Percentiles rank a stretch among this genome's conserved stretches.
These are phyloP conservation scores for Neoascia interrupta DNA, from an alignment of 2,888 invertebrate species.

Conservation along the genomic window DNA sequence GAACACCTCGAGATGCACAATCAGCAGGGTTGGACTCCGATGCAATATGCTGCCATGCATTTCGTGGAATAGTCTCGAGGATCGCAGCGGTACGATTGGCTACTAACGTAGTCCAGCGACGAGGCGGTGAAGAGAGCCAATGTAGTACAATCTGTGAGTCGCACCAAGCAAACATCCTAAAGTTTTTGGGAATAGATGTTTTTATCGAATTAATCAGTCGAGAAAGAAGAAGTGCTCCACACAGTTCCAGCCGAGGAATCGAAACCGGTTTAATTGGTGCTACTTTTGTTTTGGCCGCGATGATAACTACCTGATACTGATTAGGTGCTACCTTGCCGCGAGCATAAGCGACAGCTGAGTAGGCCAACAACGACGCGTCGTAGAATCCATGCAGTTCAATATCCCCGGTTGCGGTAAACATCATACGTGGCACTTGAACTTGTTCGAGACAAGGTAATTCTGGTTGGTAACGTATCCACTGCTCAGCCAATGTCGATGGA, in stretches of 20 bases:
- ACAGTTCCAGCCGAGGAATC: constrained; percentile 33
- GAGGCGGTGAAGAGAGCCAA: too few species aligned
- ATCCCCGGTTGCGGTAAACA: not conserved
- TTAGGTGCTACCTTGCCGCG: not conserved
- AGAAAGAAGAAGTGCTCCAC: constrained; percentile 12
- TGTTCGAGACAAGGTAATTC: not conserved
- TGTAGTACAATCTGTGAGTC: too few species aligned
- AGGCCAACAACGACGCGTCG: constrained; percentile 15
- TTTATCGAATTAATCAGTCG: not conserved
- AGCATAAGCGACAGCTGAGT: constrained; percentile 12
- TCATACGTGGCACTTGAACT: not conserved
- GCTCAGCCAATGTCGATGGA: constrained; percentile 8
- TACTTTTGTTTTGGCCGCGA: not conserved
- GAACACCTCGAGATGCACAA: too few species aligned
- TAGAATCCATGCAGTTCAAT: constrained; percentile 14
- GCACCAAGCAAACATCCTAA: too few species aligned
- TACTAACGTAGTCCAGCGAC: too few species aligned
- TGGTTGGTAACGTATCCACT: not conserved
- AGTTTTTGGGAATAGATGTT: too few species aligned
- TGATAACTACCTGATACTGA: not conserved
- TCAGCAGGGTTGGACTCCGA: too few species aligned
- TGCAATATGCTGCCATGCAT: too few species aligned
- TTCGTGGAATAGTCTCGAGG: too few species aligned
- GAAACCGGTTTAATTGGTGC: constrained; percentile 21
- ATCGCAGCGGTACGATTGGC: too few species aligned